phyloP scores from a whole-genome alignment of 2,888 invertebrate genomes.

The Alitta virens region DNA sequence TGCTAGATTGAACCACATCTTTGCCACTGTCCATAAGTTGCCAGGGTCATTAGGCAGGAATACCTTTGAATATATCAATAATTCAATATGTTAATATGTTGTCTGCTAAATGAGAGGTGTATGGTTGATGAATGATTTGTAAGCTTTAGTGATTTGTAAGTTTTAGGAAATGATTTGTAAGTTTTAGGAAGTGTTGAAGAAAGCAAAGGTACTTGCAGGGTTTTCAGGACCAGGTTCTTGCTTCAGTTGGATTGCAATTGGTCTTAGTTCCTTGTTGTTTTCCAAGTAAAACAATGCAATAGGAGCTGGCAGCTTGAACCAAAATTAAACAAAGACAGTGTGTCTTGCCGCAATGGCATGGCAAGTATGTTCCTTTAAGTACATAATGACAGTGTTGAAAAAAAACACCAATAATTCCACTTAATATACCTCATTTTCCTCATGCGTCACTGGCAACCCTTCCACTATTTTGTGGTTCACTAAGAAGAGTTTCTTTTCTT shows the following conservation, averaged over 20 bases:
- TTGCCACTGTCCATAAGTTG: slow-evolving; percentile 56
- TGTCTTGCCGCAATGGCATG: too few relatives aligned
- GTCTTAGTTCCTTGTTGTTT: slow-evolving; percentile 49
- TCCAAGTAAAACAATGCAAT: slow-evolving; percentile 58
- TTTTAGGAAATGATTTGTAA: too few relatives aligned
- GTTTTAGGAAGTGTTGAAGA: too few relatives aligned
- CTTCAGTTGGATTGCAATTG: slow-evolving; percentile 59
- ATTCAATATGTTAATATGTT: too few relatives aligned
- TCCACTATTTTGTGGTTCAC: slow-evolving; percentile 51
- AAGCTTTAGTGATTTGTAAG: too few relatives aligned
- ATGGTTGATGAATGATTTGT: too few relatives aligned
- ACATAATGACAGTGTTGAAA: too few relatives aligned
- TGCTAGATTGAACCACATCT: slow-evolving; percentile 57
- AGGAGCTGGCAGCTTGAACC: slow-evolving; percentile 51
- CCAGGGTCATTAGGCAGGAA: slow-evolving; percentile 54
- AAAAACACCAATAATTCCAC: too few relatives aligned
- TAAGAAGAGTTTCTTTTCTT: slow-evolving; percentile 51
- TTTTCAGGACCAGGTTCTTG: slow-evolving; percentile 56
- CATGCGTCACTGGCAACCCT: slow-evolving; percentile 37
- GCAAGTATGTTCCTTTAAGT: too few relatives aligned
- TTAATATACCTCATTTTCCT: slow-evolving; percentile 37
- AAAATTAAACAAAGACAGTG: too few relatives aligned
- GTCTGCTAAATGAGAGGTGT: too few relatives aligned
- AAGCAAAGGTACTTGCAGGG: slow-evolving; percentile 47
- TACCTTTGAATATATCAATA: too few relatives aligned